A percentile compares a stretch with the other conserved stretches of the same genome.
Conservation (phyloP, 2,113 vertebrate species). For the Coryphaenoides rupestris region DNA sequence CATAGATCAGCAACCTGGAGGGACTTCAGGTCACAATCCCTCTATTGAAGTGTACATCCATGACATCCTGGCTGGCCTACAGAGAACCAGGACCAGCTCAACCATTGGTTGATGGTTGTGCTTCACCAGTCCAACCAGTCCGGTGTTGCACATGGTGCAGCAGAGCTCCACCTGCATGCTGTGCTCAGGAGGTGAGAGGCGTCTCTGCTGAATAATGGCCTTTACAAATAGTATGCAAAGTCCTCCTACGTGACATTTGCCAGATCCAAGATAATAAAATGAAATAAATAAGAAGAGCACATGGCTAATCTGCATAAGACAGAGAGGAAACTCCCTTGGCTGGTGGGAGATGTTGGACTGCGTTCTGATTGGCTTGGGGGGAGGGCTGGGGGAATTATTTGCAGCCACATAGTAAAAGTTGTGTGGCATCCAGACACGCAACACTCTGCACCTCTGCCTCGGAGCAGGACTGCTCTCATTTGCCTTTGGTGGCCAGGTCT, state of each 20-base stretch:
- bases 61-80: no score
- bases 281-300: slow-evolving; percentile 90
- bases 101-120: no score
- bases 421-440: slow-evolving; percentile 45
- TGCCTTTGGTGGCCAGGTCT: slow-evolving; percentile 7
- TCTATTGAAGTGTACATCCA: no score
- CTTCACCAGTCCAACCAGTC: no score
- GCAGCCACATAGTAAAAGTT: slow-evolving; percentile 56
- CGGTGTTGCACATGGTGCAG: no score
- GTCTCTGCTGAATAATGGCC: slow-evolving; percentile 11
- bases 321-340: slow-evolving; percentile 86
- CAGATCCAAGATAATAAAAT: slow-evolving; percentile 74
- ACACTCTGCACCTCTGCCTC: background rate
- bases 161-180: slow-evolving; percentile 15
- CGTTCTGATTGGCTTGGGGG: slow-evolving; percentile 80
- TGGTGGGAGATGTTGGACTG: slow-evolving; percentile 83
- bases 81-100: no score
- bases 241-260: slow-evolving; percentile 55
- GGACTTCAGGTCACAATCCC: background rate
- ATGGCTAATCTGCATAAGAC: slow-evolving; percentile 99
- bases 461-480: slow-evolving; percentile 8
- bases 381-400: slow-evolving; percentile 50
- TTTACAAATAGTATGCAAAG: slow-evolving; percentile 32
- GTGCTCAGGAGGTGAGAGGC: background rate
- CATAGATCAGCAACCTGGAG: background rate